A percentile compares a stretch with the other conserved stretches of the same genome.
These are phyloP conservation scores for Eriocheir sinensis DNA, from an alignment of 1,140 invertebrate genomes.

Conservation along the genomic window DNA sequence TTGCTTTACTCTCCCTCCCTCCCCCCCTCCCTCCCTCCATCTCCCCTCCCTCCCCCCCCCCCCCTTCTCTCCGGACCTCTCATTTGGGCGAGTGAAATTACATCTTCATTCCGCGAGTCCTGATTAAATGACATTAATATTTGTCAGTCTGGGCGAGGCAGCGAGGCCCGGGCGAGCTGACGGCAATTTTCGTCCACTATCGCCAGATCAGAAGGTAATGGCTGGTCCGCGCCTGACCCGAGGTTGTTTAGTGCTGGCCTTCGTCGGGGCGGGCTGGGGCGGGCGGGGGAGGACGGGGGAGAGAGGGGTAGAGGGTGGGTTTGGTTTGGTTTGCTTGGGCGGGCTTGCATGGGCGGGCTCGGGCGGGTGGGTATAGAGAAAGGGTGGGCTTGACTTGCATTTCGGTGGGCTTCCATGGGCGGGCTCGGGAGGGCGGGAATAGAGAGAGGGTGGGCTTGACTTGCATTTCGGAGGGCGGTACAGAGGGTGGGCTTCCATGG, in stretches of 20 bases:
- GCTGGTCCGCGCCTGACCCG: not conserved
- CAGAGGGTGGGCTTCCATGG: not conserved
- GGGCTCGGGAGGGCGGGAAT: not conserved
- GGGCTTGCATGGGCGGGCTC: not conserved
- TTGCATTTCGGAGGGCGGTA: too few relatives aligned
- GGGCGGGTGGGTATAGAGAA: not conserved
- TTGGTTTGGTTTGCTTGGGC: not conserved
- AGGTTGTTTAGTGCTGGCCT: not conserved
- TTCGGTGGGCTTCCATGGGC: too few relatives aligned
- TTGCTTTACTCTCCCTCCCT: not conserved
- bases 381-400: too few relatives aligned
- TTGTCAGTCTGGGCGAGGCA: not conserved
- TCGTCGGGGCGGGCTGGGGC: not conserved
- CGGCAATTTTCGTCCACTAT: slow-evolving; percentile 36
- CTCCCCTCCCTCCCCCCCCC: not conserved
- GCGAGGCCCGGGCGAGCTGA: not conserved
- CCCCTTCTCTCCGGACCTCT: not conserved
- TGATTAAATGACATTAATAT: slow-evolving; percentile 29
- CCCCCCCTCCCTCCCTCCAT: not conserved
- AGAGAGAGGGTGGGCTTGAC: too few relatives aligned
- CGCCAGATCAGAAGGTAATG: not conserved
- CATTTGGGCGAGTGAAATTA: not conserved
- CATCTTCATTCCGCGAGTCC: not conserved
- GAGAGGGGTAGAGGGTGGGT: too few relatives aligned
- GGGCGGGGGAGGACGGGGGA: not conserved